phyloP scores from a whole-genome alignment of 1,140 invertebrate genomes.

The Caenorhabditis remanei region DNA sequence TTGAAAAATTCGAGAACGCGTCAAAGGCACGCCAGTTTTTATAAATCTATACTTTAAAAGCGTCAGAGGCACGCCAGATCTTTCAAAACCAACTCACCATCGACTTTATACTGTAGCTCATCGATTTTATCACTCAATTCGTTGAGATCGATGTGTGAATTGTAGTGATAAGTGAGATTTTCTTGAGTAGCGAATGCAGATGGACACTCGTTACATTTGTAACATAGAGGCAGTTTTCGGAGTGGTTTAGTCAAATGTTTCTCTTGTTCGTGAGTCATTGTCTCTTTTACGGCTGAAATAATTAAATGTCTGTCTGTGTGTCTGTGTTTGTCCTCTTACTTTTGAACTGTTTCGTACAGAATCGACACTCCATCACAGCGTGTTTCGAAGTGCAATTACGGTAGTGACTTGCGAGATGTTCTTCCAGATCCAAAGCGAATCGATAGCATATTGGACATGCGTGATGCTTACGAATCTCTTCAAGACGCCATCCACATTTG shows the following conservation, averaged over 20 bases:
- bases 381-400: background rate
- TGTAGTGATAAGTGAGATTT: background rate
- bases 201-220: conserved; percentile 36
- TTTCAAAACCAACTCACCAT: background rate
- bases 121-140: background rate
- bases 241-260: background rate
- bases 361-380: background rate
- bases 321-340: background rate
- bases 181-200: background rate
- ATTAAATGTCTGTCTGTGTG: background rate
- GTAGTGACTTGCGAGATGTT: background rate
- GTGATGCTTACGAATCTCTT: background rate
- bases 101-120: background rate
- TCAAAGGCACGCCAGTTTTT: too few species aligned
- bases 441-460: background rate
- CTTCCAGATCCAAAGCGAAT: background rate
- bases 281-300: conserved; percentile 14
- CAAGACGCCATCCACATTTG: background rate
- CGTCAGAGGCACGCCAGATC: background rate
- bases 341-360: conserved; percentile 5
- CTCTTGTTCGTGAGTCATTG: background rate
- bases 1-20: too few species aligned
- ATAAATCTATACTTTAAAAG: too few species aligned
- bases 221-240: background rate
- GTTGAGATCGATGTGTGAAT: background rate